Base-by-base conservation (phyloP, 2,113 vertebrate species). In the Anthoscopus minutus region DNA sequence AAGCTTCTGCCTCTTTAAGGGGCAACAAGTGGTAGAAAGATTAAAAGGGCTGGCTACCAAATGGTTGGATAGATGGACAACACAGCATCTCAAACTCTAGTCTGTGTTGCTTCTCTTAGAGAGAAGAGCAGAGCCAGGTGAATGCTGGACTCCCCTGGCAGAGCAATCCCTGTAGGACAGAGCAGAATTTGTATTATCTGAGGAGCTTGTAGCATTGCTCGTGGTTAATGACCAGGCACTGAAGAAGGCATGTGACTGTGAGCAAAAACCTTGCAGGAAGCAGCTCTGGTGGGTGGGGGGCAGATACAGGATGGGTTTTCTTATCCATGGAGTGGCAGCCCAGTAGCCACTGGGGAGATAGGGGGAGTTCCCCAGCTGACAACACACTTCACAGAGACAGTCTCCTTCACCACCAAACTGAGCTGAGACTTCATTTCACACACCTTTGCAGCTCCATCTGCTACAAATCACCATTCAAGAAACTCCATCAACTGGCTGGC, bases 361-460 rank as follows among this genome's bases (percentile, higher is more conserved):
- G 37, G 45, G n/a, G 79, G 40, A 93, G 87, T 60, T 96, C 79
- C 82, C n/a, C 35, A 65, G 33, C 62, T 90, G 79, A 51, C 72
- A 87, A 51, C 65, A 58, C 3, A 8, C 45, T 53, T 71, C 56
- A 11, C 47, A 64, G 61, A 81, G 48, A 48, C 2, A 3, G 25
- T 72, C 48, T 81, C 10, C 89, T 84, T 69, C 51, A 23, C 27
- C 64, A 56, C 44, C 10, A 33, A 89, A 60, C 7, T n/a, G 58
- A 88, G 88, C 38, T 60, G 51, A 83, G 67, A 18, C 42, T 93
- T 88, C 71, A 38, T 85, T 93, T 78, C 5, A 2, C 76, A 92
- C 0, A 7, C 80, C 82, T 90, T 92, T 90, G 90, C 66, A 90
- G 82, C 86, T 83, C 89, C 92, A 88, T 96, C 89, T 96, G 94